Evolutionary conservation across 2,113 vertebrate genomes (phyloP), one percentile per base, ranked within the genome.

Genomic region (Myiozetetes cayanensis): DNA sequence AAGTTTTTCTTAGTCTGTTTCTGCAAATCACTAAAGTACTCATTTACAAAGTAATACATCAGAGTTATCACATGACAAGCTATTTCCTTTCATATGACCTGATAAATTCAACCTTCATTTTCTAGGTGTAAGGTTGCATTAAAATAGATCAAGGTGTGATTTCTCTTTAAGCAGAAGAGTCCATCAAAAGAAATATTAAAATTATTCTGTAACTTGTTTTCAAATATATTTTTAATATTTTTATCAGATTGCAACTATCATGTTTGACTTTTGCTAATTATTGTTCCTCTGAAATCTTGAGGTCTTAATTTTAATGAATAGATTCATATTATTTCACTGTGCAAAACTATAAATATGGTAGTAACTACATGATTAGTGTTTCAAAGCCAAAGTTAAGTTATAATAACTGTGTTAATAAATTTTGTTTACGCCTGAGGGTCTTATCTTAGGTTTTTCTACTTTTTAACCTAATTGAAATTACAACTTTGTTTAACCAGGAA

Each of bases 401-500:
- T 89, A 87, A 87, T 70, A 90, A 92, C 67, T 78, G 53, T 53
- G 62, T 81, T 96, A 74, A 87, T 90, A 94, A 78, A 82, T 94
- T 84, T 86, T 93, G 85, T 95, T 96, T 96, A 92, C 0, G 6
- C 94, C 86, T 89, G 41, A 78, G 70, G 76, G 44, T 90, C 62
- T 94, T 94, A 92, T 95, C 83, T 90, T 75, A 80, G 70, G 18
- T 46, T 76, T 94, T 90, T 94, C 94, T 78, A 71, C 61, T 86
- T 94, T 90, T 93, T 88, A 86, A 87, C 79, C 61, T 94, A 95
- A 97, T 94, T 96, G 92, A 95, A 97, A 96, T 94, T 90, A 61
- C 79, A 90, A 92, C 65, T 92, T 93, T 96, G 76, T 93, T 95
- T 96, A 93, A 92, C 85, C 58, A 75, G 70, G 56, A 95, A 93